phyloP scores from a whole-genome alignment of 2,113 vertebrate species.

The Nothobranchius furzeri region DNA sequence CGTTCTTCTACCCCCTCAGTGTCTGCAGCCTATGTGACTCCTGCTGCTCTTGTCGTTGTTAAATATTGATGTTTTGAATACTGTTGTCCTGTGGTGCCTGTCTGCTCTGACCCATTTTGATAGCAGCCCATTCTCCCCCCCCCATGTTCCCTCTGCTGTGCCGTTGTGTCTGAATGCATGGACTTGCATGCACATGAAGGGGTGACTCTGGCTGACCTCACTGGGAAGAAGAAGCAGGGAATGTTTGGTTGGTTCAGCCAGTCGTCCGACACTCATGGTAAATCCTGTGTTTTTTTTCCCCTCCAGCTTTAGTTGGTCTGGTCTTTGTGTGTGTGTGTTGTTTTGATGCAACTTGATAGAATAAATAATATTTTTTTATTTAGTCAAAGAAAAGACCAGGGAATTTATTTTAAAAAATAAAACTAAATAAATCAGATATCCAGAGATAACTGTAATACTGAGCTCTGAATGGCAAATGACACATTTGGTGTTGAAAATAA shows the following conservation, averaged over 20 bases:
- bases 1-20: conserved; percentile 71
- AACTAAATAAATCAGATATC: neutral
- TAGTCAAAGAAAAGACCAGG: neutral
- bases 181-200: conserved; percentile 91
- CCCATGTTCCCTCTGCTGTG: conserved; percentile 84
- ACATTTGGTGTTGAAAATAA: neutral
- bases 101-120: conserved; percentile 78
- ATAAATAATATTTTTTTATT: neutral
- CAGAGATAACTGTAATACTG: neutral
- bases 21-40: conserved; percentile 63
- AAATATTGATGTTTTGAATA: conserved; percentile 71
- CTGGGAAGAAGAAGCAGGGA: conserved; percentile 94
- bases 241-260: conserved; percentile 93
- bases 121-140: conserved; percentile 74
- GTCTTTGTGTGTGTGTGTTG: conserved; percentile 1
- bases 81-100: conserved; percentile 73
- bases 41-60: conserved; percentile 67
- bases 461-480: neutral
- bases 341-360: conserved; percentile 3
- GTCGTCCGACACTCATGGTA: conserved; percentile 96
- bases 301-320: conserved; percentile 28
- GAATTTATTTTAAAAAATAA: no score
- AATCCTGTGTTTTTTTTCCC: conserved; percentile 76
- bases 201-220: conserved; percentile 94
- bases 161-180: conserved; percentile 86